phyloP scores from a whole-genome alignment of 2,888 invertebrate genomes.

The Tanytarsus gracilentus region DNA sequence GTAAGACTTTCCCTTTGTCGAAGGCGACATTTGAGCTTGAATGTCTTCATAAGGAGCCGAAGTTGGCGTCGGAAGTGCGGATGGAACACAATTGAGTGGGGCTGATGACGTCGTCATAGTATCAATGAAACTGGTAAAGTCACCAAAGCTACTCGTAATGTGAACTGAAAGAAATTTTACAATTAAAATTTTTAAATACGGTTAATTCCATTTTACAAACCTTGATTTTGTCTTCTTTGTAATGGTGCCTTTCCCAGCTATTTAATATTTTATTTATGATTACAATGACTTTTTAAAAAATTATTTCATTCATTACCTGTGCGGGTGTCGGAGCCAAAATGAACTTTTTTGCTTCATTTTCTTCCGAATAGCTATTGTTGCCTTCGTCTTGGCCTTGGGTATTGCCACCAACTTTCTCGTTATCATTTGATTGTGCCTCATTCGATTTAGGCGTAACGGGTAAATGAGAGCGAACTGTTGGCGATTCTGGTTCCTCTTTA shows the following conservation, averaged over 20 bases:
- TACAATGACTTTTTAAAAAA: no score
- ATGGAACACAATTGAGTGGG: slow-evolving; percentile 37
- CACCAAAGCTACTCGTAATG: no score
- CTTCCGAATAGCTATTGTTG: slow-evolving; percentile 32
- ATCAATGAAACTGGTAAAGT: background rate
- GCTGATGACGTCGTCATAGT: slow-evolving; percentile 35
- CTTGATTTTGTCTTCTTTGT: slow-evolving; percentile 77
- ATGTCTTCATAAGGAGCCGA: slow-evolving; percentile 37
- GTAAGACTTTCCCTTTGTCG: slow-evolving; percentile 65
- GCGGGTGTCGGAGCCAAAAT: slow-evolving; percentile 90
- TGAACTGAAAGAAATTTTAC: background rate
- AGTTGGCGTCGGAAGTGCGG: slow-evolving; percentile 42
- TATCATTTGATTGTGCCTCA: slow-evolving; percentile 30
- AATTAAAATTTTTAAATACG: background rate
- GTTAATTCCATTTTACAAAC: slow-evolving; percentile 43
- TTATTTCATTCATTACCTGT: no score
- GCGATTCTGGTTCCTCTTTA: slow-evolving; percentile 36
- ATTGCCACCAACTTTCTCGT: slow-evolving; percentile 30
- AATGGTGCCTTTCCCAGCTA: slow-evolving; percentile 79
- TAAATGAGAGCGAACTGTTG: slow-evolving; percentile 38
- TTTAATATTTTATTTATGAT: no score
- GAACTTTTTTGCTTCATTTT: slow-evolving; percentile 49
- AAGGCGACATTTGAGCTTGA: slow-evolving; percentile 50
- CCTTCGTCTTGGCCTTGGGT: slow-evolving; percentile 33
- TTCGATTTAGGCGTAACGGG: slow-evolving; percentile 42